phyloP scores from a whole-genome alignment of 2,888 invertebrate genomes.

The Leptopterna dolabrata region DNA sequence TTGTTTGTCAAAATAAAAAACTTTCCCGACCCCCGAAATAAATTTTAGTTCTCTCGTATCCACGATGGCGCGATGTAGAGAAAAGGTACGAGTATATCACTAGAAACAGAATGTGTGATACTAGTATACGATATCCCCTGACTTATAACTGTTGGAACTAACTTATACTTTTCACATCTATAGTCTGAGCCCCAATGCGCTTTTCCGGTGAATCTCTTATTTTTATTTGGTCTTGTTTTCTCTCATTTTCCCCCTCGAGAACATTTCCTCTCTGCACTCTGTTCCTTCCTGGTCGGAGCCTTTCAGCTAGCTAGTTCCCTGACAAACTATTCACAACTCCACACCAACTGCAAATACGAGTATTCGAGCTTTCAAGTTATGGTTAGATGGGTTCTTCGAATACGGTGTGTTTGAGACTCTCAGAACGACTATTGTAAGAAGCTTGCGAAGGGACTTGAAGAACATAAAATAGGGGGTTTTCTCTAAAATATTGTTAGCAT shows the following conservation, averaged over 20 bases:
- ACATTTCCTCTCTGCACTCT: neutral
- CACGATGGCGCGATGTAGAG: neutral
- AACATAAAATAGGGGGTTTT: too few species aligned
- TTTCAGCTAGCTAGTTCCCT: neutral
- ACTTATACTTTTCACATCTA: neutral
- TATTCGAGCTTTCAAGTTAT: too few species aligned
- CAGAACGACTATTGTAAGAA: too few species aligned
- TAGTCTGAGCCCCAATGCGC: neutral
- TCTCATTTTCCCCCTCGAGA: neutral
- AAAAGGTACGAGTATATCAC: neutral
- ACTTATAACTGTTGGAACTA: neutral
- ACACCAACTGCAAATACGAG: neutral
- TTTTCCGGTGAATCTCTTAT: neutral
- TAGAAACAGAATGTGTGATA: neutral
- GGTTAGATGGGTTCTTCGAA: too few species aligned
- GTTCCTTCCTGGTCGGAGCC: neutral
- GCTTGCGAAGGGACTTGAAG: too few species aligned
- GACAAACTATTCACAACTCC: neutral
- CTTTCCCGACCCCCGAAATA: neutral
- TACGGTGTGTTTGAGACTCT: too few species aligned
- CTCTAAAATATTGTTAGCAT: too few species aligned
- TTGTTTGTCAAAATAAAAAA: conserved; percentile 9
- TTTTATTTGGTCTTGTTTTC: neutral
- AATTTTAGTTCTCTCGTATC: neutral
- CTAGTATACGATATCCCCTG: neutral